Base-by-base conservation (phyloP, 1,140 invertebrate genomes). In the Drosophila arizonae region DNA sequence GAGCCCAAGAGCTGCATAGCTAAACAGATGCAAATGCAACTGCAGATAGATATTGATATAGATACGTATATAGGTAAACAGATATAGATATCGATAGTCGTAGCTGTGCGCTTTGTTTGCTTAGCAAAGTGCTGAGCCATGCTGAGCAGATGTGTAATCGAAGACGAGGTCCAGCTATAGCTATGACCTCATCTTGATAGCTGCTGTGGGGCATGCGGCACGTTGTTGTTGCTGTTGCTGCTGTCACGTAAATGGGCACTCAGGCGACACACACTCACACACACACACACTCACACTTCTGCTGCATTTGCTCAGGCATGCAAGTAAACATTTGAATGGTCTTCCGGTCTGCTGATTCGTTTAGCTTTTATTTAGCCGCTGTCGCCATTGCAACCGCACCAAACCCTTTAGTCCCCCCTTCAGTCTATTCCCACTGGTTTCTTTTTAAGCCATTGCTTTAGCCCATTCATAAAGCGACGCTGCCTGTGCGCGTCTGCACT, bases 301-400 rank as follows among this genome's bases (percentile, higher is more conserved):
- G 52, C 43, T 36, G 43, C 65, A 55, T 48, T 33, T 50, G 52
- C 65, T 43, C 43, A 52, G 52, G 51, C 72, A 58, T 74, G 63
- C 39, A 61, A 68, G 79, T 81, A 77, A 73, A 79, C 74, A 79
- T 77, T 78, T 87, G 82, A 77, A 73, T 79, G 76, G 76, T 75
- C 84, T 88, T 87, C 76, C 82, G 79, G 82, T 81, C 62, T 79
- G 77, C 76, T 88, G 79, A 88, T 87, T 87, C 82, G 76, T 77
- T 87, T 87, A 79, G 79, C 64, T 74, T 73, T 73, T 64, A 77
- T 73, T 77, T 79, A 58, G 79, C 56, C 54, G 75, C 61, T 72
- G 62, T 72, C 73, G 58, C 60, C 65, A 41, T 67, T 60, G 15
- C 43, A 39, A 11, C 36, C 36, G 2, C 2, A 3, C 36, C 21